Base-by-base conservation (phyloP, 2,113 vertebrate genomes). In the Phalacrocorax carbo region DNA sequence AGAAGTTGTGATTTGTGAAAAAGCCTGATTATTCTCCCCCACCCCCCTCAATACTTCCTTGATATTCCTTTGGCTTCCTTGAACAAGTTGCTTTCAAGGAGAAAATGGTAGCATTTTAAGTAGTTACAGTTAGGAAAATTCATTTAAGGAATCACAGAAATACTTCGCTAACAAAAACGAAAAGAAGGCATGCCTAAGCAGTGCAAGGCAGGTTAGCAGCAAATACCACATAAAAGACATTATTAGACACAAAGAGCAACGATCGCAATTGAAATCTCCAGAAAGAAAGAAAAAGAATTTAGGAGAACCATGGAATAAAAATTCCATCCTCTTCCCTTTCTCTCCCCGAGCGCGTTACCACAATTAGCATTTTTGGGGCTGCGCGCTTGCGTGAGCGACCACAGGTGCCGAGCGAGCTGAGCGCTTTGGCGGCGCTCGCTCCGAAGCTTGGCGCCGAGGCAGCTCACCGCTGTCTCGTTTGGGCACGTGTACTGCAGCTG, bases 401-500 rank as follows among this genome's bases (percentile, higher is more conserved):
- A 6, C 14, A 4, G 6, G 8, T 23, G 49, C 36, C 26, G 40
- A 44, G 23, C 1, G 7, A 49, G 22, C 5, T 0, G 10, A 10
- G 69, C 18, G 48, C 29, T 26, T 66, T 82, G 48, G 46, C 30
- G 36, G 42, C 11, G 21, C 10, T 27, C 13, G 36, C 26, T 30
- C 22, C 40, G 7, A 7, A 19, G 6, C 8, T 4, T 14, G 40
- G 22, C 9, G 22, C 4, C 15, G 66, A 34, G 65, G 60, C 72
- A 34, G 34, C 21, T 68, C 10, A 4, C 34, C 10, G n/a, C 60
- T 10, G 0, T 7, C 30, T 7, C 27, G 52, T 36, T 15, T 4
- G n/a, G 40, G 42, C 0, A 1, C 15, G 0, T 1, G 6, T 36
- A 27, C 46, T 11, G 13, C 29, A 26, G 52, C 46, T 78, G 38